These are phyloP conservation scores for Nomada hirtipes DNA, from an alignment of 2,888 invertebrate genomes.

Conservation along the genomic window DNA sequence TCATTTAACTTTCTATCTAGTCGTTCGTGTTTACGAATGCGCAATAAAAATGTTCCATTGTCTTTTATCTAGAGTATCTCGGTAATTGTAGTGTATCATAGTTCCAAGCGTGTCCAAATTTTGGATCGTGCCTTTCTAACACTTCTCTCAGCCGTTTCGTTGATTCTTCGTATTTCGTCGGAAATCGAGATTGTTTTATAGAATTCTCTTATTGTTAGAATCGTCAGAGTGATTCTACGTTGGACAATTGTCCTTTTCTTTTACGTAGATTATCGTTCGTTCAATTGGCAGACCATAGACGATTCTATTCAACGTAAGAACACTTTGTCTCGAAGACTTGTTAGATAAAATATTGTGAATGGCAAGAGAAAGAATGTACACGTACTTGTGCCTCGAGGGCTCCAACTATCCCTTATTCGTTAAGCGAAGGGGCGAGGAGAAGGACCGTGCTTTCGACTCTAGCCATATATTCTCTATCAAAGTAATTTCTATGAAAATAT, in stretches of 20 bases:
- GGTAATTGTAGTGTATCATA: constrained; percentile 24
- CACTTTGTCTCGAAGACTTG: constrained; percentile 30
- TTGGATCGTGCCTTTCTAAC: constrained; percentile 62
- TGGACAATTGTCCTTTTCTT: background rate
- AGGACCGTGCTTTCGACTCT: background rate
- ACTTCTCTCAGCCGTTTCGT: constrained; percentile 52
- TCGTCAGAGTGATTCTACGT: constrained; percentile 39
- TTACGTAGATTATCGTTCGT: background rate
- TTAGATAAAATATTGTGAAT: constrained; percentile 35
- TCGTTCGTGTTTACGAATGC: constrained; percentile 38
- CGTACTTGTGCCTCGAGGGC: constrained; percentile 62
- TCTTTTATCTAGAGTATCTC: constrained; percentile 43
- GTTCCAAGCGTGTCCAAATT: constrained; percentile 54
- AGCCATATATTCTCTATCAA: constrained; percentile 37
- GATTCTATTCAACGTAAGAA: constrained; percentile 32
- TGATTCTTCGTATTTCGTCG: constrained; percentile 39
- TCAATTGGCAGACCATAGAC: background rate
- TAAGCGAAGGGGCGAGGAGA: constrained; percentile 39
- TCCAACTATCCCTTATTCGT: constrained; percentile 59
- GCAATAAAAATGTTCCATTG: constrained; percentile 43
- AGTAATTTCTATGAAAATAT: constrained; percentile 61
- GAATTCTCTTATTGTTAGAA: background rate
- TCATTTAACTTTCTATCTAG: constrained; percentile 12
- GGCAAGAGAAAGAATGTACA: constrained; percentile 56
- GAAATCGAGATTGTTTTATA: constrained; percentile 39